These are phyloP conservation scores for Xiphydria camelus DNA, from an alignment of 2,888 invertebrate genomes.

Conservation along the genomic window DNA sequence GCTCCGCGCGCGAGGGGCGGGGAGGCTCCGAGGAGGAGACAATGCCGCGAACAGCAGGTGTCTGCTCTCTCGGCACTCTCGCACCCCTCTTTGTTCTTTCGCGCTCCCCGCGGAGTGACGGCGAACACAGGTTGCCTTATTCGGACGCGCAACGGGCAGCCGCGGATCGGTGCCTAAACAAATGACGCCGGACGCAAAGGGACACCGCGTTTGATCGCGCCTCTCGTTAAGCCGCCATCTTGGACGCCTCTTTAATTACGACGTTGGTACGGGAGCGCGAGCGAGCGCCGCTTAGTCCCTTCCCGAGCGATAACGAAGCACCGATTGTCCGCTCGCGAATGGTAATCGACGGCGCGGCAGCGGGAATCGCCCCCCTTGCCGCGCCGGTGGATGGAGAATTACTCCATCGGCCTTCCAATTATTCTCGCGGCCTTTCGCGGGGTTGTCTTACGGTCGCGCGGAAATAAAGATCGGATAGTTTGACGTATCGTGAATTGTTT, in stretches of 20 bases:
- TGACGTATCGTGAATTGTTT: too few relatives aligned
- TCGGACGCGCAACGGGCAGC: constrained; percentile 25
- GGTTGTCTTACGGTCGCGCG: too few relatives aligned
- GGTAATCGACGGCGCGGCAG: too few relatives aligned
- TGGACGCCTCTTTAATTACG: constrained; percentile 36
- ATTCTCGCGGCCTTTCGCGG: too few relatives aligned
- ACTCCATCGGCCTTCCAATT: too few relatives aligned
- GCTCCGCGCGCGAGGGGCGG: background rate
- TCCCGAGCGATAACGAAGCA: too few relatives aligned
- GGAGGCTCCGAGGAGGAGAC: constrained; percentile 15
- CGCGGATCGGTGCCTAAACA: too few relatives aligned
- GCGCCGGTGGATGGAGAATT: too few relatives aligned
- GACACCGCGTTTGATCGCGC: constrained; percentile 22
- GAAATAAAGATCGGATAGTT: too few relatives aligned
- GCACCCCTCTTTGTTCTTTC: constrained; percentile 46
- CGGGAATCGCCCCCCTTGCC: too few relatives aligned
- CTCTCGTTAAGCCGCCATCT: constrained; percentile 25
- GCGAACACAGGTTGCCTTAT: constrained; percentile 39
- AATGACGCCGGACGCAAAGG: constrained; percentile 15
- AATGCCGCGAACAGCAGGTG: constrained; percentile 33
- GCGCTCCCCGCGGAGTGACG: constrained; percentile 37
- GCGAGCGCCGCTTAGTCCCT: too few relatives aligned
- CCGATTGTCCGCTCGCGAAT: too few relatives aligned
- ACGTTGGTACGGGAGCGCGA: constrained; percentile 1
- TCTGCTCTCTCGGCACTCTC: constrained; percentile 23